phyloP scores from a whole-genome alignment of 2,797 vertebrate species.

The Fistularia commersonii region DNA sequence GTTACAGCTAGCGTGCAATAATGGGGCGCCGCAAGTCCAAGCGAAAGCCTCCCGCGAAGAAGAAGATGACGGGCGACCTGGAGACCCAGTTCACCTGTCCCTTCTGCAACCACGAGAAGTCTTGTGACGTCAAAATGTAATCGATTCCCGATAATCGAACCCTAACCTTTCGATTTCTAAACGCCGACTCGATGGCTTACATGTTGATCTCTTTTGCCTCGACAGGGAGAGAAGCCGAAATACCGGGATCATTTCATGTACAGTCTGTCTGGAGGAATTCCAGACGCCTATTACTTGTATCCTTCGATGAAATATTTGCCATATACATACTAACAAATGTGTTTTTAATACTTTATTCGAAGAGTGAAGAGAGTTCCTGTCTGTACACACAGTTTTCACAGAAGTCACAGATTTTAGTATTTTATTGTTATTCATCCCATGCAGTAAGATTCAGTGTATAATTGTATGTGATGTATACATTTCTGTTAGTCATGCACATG shows the following conservation, averaged over 20 bases:
- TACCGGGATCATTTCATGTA: slow-evolving; percentile 92
- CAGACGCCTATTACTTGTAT: slow-evolving; percentile 97
- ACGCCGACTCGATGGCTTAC: too few relatives aligned
- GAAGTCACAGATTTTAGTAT: too few relatives aligned
- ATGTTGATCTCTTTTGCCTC: not conserved
- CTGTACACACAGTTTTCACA: too few relatives aligned
- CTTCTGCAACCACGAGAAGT: slow-evolving; percentile 95
- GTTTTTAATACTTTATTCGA: not conserved
- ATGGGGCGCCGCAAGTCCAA: slow-evolving; percentile 95
- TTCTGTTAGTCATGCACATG: too few relatives aligned
- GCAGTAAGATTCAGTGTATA: too few relatives aligned
- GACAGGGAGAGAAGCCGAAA: slow-evolving; percentile 89
- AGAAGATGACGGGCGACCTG: slow-evolving; percentile 89
- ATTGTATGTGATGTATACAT: too few relatives aligned
- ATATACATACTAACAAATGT: too few relatives aligned
- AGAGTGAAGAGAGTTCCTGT: not conserved
- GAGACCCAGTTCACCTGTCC: slow-evolving; percentile 93
- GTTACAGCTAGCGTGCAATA: slow-evolving; percentile 2
- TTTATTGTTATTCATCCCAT: too few relatives aligned
- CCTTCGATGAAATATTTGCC: too few relatives aligned
- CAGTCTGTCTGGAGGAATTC: slow-evolving; percentile 92
- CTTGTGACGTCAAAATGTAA: slow-evolving; percentile 94
- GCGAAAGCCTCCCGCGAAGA: slow-evolving; percentile 90
- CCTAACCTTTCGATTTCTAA: too few relatives aligned
- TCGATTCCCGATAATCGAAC: slow-evolving; percentile 6